A percentile compares a stretch with the other conserved stretches of the same genome.
These are phyloP conservation scores for Kobus ellipsiprymnus DNA, from an alignment of 2,113 vertebrate genomes.

Conservation along the genomic window DNA sequence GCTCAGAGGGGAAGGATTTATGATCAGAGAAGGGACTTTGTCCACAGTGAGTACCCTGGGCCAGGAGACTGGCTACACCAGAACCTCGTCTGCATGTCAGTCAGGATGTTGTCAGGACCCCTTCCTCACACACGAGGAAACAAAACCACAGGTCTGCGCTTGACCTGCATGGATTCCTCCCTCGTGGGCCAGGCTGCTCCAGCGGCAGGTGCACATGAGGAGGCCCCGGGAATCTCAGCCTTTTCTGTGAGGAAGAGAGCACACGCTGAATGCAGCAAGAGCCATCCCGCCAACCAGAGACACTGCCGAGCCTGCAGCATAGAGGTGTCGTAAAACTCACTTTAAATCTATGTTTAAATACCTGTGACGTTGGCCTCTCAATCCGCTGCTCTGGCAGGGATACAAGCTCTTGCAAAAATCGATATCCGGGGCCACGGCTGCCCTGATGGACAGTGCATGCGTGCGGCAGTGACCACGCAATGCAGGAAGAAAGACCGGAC, in stretches of 20 bases:
- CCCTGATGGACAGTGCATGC: background rate
- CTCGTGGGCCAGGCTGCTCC: background rate
- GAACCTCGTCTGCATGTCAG: background rate
- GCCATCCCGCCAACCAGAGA: background rate
- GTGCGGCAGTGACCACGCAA: accelerated
- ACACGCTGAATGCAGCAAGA: background rate
- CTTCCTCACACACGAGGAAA: background rate
- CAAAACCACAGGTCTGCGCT: background rate
- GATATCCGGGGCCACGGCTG: background rate
- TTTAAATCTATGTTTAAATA: background rate
- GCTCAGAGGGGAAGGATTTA: background rate
- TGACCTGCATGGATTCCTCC: background rate
- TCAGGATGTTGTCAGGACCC: background rate
- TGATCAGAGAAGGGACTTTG: background rate
- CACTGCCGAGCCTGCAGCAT: background rate
- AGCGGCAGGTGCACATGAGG: background rate
- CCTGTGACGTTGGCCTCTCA: background rate
- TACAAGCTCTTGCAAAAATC: background rate
- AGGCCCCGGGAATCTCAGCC: background rate
- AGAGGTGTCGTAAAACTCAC: background rate
- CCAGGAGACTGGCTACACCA: background rate
- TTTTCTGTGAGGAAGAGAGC: background rate
- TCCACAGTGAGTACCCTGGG: background rate
- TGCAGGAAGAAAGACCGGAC: background rate
- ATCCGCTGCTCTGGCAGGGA: background rate